A percentile compares a stretch with the other conserved stretches of the same genome.
Conservation (phyloP, 2,113 vertebrate species). For the Heterochromis multidens region DNA sequence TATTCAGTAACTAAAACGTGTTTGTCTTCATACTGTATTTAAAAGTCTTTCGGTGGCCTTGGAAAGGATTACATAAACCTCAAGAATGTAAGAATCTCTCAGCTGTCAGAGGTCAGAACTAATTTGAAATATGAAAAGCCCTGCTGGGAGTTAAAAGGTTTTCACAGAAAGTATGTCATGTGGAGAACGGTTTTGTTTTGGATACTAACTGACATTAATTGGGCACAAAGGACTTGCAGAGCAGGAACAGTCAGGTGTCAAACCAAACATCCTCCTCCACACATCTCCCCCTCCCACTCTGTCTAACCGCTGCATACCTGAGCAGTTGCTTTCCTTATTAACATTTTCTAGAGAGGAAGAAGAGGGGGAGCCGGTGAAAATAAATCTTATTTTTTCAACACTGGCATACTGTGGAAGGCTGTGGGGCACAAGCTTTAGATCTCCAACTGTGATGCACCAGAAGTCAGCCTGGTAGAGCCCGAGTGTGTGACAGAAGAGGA, state of each 20-base stretch:
- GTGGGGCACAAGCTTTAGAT: neutral
- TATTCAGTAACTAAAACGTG: neutral
- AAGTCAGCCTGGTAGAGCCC: neutral
- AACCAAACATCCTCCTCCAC: neutral
- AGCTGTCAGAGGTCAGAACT: neutral
- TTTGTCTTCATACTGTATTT: neutral
- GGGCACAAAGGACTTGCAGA: slow-evolving; percentile 4
- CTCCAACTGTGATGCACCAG: slow-evolving; percentile 15
- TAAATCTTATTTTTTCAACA: neutral
- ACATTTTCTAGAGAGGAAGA: slow-evolving; percentile 31
- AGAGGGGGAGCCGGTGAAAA: neutral
- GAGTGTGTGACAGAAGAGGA: neutral
- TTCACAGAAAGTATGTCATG: neutral
- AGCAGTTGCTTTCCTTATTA: slow-evolving; percentile 34
- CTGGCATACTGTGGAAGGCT: neutral
- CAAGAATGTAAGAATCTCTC: neutral
- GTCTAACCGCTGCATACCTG: slow-evolving; percentile 11
- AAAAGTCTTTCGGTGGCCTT: neutral
- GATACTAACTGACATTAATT: slow-evolving; percentile 38
- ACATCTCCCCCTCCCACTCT: neutral
- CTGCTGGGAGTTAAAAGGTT: neutral
- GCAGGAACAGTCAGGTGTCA: slow-evolving; percentile 21
- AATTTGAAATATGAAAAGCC: neutral
- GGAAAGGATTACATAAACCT: neutral
- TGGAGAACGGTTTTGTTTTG: neutral